Evolutionary conservation across 2,888 invertebrate species (phyloP).

Genomic region (Heliconius charithonia): DNA sequence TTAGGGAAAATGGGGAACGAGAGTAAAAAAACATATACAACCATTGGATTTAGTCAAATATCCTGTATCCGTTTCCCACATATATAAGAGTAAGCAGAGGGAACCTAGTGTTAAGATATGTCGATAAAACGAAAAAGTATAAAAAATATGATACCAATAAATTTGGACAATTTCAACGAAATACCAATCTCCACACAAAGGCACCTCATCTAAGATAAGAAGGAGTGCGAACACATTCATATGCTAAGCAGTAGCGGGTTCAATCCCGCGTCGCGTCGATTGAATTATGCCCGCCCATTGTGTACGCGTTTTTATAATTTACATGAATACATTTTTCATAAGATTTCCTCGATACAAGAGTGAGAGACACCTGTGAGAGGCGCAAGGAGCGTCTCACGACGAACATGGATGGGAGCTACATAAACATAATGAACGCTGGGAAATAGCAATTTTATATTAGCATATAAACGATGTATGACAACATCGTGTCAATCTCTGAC

Average conservation of each 20-base stretch:
- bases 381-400: not conserved
- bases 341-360: constrained; percentile 23
- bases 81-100: no score
- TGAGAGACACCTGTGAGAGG: constrained; percentile 24
- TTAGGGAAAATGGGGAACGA: no score
- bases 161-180: constrained; percentile 26
- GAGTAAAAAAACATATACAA: no score
- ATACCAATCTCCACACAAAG: constrained; percentile 28
- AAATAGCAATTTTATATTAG: constrained; percentile 8
- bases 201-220: constrained; percentile 18
- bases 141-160: not conserved
- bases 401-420: not conserved
- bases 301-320: constrained; percentile 34
- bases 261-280: constrained; percentile 30
- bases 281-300: constrained; percentile 42
- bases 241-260: constrained; percentile 27
- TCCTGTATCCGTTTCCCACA: no score
- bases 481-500: no score
- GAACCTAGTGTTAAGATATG: no score
- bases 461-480: not conserved
- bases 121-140: not conserved
- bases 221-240: constrained; percentile 29
- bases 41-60: no score
- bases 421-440: not conserved
- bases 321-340: constrained; percentile 43